Conservation (phyloP, 2,888 invertebrate genomes). For the Iphiclides podalirius region DNA sequence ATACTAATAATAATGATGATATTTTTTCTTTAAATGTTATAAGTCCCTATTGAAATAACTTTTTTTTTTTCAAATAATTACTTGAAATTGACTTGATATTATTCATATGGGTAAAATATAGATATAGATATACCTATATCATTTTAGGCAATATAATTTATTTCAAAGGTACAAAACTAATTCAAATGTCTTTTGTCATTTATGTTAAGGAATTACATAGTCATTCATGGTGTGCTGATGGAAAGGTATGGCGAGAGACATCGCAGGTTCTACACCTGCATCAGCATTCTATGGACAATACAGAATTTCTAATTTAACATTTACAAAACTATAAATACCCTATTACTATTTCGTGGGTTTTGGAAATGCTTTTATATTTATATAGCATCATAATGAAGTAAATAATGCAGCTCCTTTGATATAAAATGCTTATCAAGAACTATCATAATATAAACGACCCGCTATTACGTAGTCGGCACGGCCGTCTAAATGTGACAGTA, state of each 20-base stretch:
- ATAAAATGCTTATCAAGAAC: constrained; percentile 33
- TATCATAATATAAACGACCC: constrained; percentile 24
- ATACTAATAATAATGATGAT: too few relatives aligned
- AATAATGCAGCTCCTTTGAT: constrained; percentile 7
- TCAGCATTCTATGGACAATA: constrained; percentile 66
- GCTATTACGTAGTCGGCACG: constrained; percentile 32
- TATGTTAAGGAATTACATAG: constrained; percentile 49
- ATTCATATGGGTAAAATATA: too few relatives aligned
- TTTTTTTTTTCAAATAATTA: too few relatives aligned
- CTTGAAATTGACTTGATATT: too few relatives aligned
- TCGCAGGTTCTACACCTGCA: constrained; percentile 51
- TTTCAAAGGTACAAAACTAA: too few relatives aligned
- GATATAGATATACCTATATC: too few relatives aligned
- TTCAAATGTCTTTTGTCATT: constrained; percentile 14
- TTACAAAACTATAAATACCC: background rate
- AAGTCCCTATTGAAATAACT: too few relatives aligned
- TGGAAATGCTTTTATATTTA: background rate
- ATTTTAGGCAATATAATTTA: too few relatives aligned
- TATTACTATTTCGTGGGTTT: too few relatives aligned
- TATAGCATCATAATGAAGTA: background rate
- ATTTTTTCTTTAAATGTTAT: too few relatives aligned
- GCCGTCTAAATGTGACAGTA: constrained; percentile 21
- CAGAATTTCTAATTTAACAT: constrained; percentile 42
- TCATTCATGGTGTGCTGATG: constrained; percentile 51
- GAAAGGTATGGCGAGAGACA: constrained; percentile 52